Percentiles rank a stretch among this genome's conserved stretches.
Evolutionary conservation across 2,797 vertebrate species (phyloP).

Genomic region (Jordanella pulchra): DNA sequence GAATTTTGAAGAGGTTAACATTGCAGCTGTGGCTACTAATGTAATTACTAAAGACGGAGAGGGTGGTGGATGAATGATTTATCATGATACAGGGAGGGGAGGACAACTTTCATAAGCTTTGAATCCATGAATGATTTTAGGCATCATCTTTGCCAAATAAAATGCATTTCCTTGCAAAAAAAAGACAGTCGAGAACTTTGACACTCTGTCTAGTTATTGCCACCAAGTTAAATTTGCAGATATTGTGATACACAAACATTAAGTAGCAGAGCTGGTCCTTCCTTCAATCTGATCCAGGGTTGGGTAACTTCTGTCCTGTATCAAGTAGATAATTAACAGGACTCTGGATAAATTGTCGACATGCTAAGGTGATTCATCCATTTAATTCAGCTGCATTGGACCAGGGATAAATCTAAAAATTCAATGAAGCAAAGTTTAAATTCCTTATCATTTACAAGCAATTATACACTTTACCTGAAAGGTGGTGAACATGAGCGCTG

Average conservation of each 20-base stretch:
- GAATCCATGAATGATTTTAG: constrained; percentile 34
- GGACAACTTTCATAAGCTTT: constrained; percentile 31
- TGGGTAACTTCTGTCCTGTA: too few species aligned
- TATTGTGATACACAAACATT: neutral
- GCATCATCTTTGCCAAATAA: constrained; percentile 6
- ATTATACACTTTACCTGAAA: too few species aligned
- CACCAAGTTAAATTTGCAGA: neutral
- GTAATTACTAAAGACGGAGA: constrained; percentile 21
- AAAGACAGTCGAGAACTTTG: neutral
- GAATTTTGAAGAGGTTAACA: constrained; percentile 44
- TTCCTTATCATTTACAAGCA: too few species aligned
- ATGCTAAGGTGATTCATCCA: too few species aligned
- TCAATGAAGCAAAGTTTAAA: too few species aligned
- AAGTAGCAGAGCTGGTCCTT: too few species aligned
- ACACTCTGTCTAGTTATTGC: neutral
- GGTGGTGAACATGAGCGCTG: too few species aligned
- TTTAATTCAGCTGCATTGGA: too few species aligned
- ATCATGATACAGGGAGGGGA: constrained; percentile 32
- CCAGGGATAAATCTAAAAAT: too few species aligned
- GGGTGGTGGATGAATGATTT: constrained; percentile 43
- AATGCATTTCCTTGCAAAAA: neutral
- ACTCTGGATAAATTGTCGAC: too few species aligned
- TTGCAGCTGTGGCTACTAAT: constrained; percentile 26
- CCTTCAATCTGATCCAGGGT: too few species aligned
- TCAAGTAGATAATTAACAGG: too few species aligned